Base-by-base conservation (phyloP, 2,888 invertebrate species). In the Drosophila hamatofila region DNA sequence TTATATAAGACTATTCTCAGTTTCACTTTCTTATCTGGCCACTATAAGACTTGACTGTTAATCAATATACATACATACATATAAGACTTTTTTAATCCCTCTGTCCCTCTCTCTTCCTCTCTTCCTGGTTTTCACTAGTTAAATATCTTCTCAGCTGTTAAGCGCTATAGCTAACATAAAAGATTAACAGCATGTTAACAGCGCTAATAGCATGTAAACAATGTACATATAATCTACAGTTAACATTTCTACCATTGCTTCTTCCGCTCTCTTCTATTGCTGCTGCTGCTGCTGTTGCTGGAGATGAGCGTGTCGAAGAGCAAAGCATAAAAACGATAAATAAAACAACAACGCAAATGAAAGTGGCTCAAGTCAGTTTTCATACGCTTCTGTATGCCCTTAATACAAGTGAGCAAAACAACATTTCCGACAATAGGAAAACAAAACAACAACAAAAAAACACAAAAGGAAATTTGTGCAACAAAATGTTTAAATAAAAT, bases 311-410 rank as follows among this genome's bases (percentile, higher is more conserved):
- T 30, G 21, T 21, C 55, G 55, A 11, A 57, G 46, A 46, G 35
- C 57, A 58, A 37, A 46, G 27, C 49, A n/a, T 12, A 7, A 33
- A 8, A 58, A 18, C 25, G 52, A 57, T 42, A 60, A 64, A 42
- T 42, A 18, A n/a, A 64, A 56, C 48, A 51, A 49, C 48, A 49
- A 49, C 59, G 14, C 18, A 60, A 59, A 75, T 57, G 75, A 75
- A 75, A 75, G 75, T 75, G 61, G 71, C 71, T 62, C 56, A 61
- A 70, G 12, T 35, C 21, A 65, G 18, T 56, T 66, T 58, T 66
- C 57, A 11, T 60, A 42, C 37, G 49, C 56, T 73, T 44, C 37
- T 61, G 49, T 7, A 11, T 75, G 75, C 66, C 75, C 75, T 72
- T 75, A 75, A 75, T 72, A 57, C 62, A 57, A 72, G 69, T 41